phyloP scores from a whole-genome alignment of 2,113 vertebrate genomes.

The Butorides virescens region DNA sequence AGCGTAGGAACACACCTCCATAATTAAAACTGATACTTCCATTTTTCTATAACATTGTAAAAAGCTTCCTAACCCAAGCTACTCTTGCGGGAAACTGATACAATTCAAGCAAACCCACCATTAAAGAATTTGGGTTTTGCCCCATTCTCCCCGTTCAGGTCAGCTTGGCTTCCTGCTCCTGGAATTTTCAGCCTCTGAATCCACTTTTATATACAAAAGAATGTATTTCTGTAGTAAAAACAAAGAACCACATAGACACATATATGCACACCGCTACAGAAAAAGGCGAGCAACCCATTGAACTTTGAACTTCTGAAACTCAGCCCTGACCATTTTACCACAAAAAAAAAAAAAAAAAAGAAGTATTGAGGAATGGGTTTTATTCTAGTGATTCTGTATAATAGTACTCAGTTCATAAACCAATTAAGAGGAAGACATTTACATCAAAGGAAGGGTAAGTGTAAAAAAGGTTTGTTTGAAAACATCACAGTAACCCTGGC shows the following conservation, averaged over 20 bases:
- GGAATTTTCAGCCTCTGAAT: not conserved
- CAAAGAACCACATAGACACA: not conserved
- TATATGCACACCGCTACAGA: not conserved
- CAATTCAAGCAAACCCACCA: not conserved
- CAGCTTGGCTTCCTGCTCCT: not conserved
- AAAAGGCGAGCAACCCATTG: not conserved
- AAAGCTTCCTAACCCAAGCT: not conserved
- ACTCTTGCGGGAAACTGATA: not conserved
- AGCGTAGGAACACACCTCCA: not conserved
- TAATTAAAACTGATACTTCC: not conserved
- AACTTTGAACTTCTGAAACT: not conserved
- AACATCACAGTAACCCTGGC: not conserved
- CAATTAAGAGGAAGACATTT: not conserved
- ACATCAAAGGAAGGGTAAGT: not conserved
- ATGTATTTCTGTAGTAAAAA: not conserved
- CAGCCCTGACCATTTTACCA: not conserved
- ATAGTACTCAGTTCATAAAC: not conserved
- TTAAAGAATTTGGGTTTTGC: not conserved
- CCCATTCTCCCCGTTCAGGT: not conserved
- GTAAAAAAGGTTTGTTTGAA: not conserved
- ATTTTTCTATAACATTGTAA: not conserved
- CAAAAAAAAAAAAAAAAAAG: not conserved
- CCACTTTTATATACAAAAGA: not conserved
- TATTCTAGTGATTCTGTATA: not conserved
- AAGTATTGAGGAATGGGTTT: not conserved